These are phyloP conservation scores for Drosophila macrospina DNA, from an alignment of 2,888 invertebrate genomes.

Conservation along the genomic window DNA sequence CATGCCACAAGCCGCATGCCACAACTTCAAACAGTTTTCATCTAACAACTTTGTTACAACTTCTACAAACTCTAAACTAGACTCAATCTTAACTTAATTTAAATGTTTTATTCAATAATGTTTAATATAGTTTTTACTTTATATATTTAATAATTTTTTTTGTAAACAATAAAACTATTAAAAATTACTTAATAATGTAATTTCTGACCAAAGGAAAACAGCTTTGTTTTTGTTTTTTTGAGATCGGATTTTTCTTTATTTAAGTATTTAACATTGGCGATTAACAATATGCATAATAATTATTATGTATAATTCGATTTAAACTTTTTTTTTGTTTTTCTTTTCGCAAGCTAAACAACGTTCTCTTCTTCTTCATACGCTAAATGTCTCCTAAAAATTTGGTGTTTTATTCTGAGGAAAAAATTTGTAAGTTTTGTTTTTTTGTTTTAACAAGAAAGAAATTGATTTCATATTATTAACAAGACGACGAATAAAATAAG, in stretches of 20 bases:
- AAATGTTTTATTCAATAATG: too few relatives aligned
- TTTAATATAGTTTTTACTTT: too few relatives aligned
- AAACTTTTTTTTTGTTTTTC: slow-evolving; percentile 35
- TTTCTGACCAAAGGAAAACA: too few relatives aligned
- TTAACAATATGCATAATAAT: slow-evolving; percentile 69
- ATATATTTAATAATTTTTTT: too few relatives aligned
- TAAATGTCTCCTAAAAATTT: slow-evolving; percentile 42
- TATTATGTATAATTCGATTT: slow-evolving; percentile 35
- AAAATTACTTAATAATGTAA: too few relatives aligned
- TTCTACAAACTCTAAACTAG: slow-evolving; percentile 7
- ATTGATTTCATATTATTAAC: slow-evolving; percentile 27
- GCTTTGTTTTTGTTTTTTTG: slow-evolving; percentile 8
- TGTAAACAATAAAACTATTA: slow-evolving; percentile 25
- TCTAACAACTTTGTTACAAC: neutral
- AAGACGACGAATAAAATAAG: slow-evolving; percentile 6
- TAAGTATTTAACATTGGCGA: slow-evolving; percentile 65
- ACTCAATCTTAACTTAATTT: neutral
- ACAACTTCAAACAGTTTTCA: too few relatives aligned
- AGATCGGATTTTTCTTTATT: slow-evolving; percentile 48
- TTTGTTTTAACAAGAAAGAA: too few relatives aligned
- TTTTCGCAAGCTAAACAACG: slow-evolving; percentile 53
- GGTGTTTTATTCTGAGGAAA: slow-evolving; percentile 51
- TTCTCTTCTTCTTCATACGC: slow-evolving; percentile 14
- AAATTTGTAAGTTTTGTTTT: slow-evolving; percentile 63
- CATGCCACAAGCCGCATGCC: slow-evolving; percentile 7